These are phyloP conservation scores for Neopelma chrysocephalum DNA, from an alignment of 2,797 vertebrate species.

Conservation along the genomic window DNA sequence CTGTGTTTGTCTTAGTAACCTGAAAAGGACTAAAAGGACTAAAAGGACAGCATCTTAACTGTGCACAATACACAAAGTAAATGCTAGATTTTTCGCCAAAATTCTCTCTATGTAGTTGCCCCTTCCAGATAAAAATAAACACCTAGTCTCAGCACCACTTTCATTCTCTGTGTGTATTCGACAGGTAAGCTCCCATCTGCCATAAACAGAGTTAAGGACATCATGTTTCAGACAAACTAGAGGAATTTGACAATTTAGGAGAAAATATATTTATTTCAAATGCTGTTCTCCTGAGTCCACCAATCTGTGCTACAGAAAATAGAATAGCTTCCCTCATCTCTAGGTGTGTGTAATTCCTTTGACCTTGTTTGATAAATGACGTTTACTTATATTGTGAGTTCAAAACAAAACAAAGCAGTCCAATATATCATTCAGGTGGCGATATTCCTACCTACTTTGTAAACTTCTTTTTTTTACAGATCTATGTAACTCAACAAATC, in stretches of 20 bases:
- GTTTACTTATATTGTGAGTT: background rate
- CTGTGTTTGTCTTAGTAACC: background rate
- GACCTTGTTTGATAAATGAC: background rate
- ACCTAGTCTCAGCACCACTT: background rate
- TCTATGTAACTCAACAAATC: background rate
- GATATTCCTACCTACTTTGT: background rate
- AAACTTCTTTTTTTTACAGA: background rate
- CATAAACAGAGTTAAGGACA: background rate
- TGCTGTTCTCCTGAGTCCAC: background rate
- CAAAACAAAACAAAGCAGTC: background rate
- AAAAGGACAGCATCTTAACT: background rate
- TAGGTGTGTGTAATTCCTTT: background rate
- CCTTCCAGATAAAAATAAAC: background rate
- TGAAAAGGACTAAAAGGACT: background rate
- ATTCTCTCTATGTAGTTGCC: background rate
- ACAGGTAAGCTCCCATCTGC: background rate
- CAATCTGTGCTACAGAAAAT: background rate
- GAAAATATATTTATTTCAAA: constrained; percentile 7
- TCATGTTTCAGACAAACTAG: background rate
- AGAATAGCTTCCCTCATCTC: background rate
- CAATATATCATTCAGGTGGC: background rate
- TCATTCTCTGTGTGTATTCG: background rate
- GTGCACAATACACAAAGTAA: background rate
- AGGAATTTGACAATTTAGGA: background rate
- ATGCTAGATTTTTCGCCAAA: background rate